phyloP scores from a whole-genome alignment of 2,797 vertebrate species.

The Vultur gryphus region DNA sequence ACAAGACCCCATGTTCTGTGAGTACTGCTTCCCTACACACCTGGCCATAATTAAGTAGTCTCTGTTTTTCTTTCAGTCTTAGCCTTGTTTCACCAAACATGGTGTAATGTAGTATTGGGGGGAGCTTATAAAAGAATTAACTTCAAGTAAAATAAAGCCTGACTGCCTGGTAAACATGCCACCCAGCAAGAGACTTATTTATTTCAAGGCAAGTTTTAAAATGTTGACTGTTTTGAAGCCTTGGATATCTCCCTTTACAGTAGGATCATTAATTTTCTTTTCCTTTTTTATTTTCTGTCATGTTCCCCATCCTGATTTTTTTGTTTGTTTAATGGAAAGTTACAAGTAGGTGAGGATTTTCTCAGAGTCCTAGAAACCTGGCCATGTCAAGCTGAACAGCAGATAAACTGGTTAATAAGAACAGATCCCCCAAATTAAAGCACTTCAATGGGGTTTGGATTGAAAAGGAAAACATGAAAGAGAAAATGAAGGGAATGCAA shows the following conservation, averaged over 20 bases:
- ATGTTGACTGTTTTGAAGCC: not conserved
- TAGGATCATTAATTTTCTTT: not conserved
- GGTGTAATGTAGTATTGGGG: not conserved
- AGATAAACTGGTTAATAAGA: not conserved
- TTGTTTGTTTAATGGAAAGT: not conserved
- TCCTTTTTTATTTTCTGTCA: not conserved
- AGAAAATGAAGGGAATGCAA: not conserved
- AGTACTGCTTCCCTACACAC: not conserved
- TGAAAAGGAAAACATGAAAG: not conserved
- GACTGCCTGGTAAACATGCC: not conserved
- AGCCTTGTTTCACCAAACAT: constrained; percentile 23
- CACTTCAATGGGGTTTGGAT: not conserved
- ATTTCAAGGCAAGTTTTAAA: not conserved
- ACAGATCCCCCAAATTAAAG: not conserved
- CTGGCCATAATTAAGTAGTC: constrained; percentile 37
- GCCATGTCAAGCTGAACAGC: not conserved
- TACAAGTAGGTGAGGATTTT: not conserved
- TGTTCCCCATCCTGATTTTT: not conserved
- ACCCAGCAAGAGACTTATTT: not conserved
- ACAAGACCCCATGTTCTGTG: not conserved
- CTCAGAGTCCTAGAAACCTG: not conserved
- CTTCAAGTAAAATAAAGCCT: not conserved
- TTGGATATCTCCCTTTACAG: not conserved
- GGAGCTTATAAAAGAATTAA: constrained; percentile 20
- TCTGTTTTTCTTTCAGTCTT: constrained; percentile 39